Base-by-base conservation (phyloP, 2,888 invertebrate genomes). In the Melanchra persicariae region DNA sequence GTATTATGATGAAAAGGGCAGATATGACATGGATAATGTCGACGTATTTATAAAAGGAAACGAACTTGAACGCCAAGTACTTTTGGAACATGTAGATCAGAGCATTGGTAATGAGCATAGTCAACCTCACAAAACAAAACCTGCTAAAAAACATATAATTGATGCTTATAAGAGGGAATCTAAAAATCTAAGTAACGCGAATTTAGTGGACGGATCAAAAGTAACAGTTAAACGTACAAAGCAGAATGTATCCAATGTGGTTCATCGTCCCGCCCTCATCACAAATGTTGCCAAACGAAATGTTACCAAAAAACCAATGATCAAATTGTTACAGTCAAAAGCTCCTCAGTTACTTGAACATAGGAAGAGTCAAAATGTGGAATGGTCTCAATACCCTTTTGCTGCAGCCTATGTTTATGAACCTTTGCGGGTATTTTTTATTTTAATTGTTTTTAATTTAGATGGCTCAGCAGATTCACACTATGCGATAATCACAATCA, bases 351-450 rank as follows among this genome's bases (percentile, higher is more conserved):
- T 26, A 15, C 47, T n/a, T 24, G 52, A 64, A 58, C 37, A 40
- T 34, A 69, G 45, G 22, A 67, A 76, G 19, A 82, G 77, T 22
- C 76, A 61, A n/a, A 24, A 49, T 58, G 82, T 72, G 62, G 64
- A 30, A 73, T 95, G 94, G 94, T 85, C 89, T 9, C 86, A 92
- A 45, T 93, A 91, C 81, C 92, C 94, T 19, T 95, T 91, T 84
- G 87, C 88, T 72, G 94, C 94, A 61, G 93, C 91, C 45, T 95
- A 94, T 78, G 78, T 94, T 60, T 92, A 94, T 82, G 92, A 95
- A 81, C 93, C 93, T n/a, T 89, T 87, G 19, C 91, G 93, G 87
- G 95, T 95, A 76, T 30, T 9, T 24, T 26, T 15, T 5, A 10
- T 67, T 37, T 17, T 12, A 19, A 61, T 12, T 2, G 1, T 30